A percentile compares a stretch with the other conserved stretches of the same genome.
Conservation (phyloP, 2,113 vertebrate genomes). For the Xenopus tropicalis region UCB_Xtro_10.0 CM004447.2:35952501-35953000, state of each 20-base stretch:
- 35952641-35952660: too few species aligned
- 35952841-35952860: rapidly evolving
- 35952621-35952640: too few species aligned
- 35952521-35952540: too few species aligned
- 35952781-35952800: conserved; percentile 11
- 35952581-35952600: too few species aligned
- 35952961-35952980: conserved; percentile 64
- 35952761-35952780: not conserved
- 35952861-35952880: conserved; percentile 6
- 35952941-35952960: conserved; percentile 36
- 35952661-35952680: conserved; percentile 5
- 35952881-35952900: conserved; percentile 11
- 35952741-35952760: conserved; percentile 15
- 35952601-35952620: too few species aligned
- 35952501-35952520: too few species aligned
- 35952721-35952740: conserved; percentile 17
- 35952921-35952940: conserved; percentile 26
- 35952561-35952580: too few species aligned
- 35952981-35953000: conserved; percentile 73
- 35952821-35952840: not conserved
- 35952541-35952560: too few species aligned
- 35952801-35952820: conserved; percentile 16
- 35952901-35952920: conserved; percentile 28
- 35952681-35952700: conserved; percentile 17
- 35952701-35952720: not conserved